A percentile compares a stretch with the other conserved stretches of the same genome.
Conservation (phyloP, 2,888 invertebrate genomes). For the Phrixothrix hirtus region DNA sequence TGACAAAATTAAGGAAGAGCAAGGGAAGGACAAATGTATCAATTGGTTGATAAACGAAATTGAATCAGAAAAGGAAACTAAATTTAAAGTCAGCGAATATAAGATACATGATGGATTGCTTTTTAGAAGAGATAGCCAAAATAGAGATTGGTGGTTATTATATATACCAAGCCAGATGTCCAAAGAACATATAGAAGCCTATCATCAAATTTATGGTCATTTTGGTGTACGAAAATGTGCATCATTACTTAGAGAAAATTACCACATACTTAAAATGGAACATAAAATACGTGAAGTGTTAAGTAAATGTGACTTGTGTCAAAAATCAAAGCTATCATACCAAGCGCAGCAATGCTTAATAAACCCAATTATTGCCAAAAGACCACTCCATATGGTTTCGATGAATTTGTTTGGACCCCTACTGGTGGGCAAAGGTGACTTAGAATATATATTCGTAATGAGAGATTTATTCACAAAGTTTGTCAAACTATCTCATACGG, state of each 20-base stretch:
- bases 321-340: too few species aligned
- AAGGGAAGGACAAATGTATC: background rate
- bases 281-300: background rate
- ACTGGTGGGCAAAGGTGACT: slow-evolving; percentile 8
- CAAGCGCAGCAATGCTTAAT: too few species aligned
- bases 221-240: slow-evolving; percentile 20
- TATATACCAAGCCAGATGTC: background rate
- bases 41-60: too few species aligned
- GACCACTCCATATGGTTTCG: slow-evolving; percentile 10
- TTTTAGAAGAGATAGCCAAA: too few species aligned
- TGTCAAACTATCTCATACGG: slow-evolving; percentile 19
- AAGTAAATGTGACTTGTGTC: too few species aligned
- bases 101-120: background rate
- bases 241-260: slow-evolving; percentile 4
- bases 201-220: slow-evolving; percentile 15
- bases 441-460: slow-evolving; percentile 20
- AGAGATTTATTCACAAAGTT: slow-evolving; percentile 27
- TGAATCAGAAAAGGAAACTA: too few species aligned
- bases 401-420: slow-evolving; percentile 27
- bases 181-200: background rate
- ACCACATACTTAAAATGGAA: too few species aligned
- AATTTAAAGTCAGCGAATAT: background rate
- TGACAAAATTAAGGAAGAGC: slow-evolving; percentile 31
- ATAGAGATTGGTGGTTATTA: background rate
- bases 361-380: background rate